phyloP scores from a whole-genome alignment of 2,797 vertebrate genomes.

The Crax fasciolata region DNA sequence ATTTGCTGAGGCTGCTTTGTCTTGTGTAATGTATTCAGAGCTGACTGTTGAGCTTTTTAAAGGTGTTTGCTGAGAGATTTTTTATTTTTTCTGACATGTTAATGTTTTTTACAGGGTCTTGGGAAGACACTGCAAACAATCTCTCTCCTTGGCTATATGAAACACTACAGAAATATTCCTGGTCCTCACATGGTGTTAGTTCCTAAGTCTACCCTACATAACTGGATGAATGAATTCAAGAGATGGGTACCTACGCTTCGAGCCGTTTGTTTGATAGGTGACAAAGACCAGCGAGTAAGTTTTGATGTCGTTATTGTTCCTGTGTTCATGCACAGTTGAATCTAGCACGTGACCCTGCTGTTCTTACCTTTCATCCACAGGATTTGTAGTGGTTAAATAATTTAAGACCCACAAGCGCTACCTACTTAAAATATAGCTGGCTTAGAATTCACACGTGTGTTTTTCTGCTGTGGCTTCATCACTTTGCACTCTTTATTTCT shows the following conservation, averaged over 20 bases:
- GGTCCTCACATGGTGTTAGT: conserved; percentile 99
- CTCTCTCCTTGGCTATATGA: conserved; percentile 98
- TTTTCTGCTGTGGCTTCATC: background rate
- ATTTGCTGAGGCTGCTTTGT: background rate
- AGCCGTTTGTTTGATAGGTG: conserved; percentile 96
- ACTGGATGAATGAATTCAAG: conserved; percentile 99
- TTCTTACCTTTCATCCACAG: background rate
- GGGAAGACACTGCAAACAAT: conserved; percentile 99
- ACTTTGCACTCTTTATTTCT: background rate
- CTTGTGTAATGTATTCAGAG: fast-evolving
- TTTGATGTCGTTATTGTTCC: background rate
- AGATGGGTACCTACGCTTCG: conserved; percentile 97
- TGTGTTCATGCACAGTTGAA: background rate
- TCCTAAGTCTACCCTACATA: conserved; percentile 98
- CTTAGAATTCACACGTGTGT: background rate
- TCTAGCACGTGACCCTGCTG: background rate
- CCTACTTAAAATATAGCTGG: background rate
- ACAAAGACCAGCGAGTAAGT: conserved; percentile 93
- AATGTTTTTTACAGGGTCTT: conserved; percentile 86
- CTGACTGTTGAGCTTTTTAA: background rate
- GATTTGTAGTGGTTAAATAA: background rate
- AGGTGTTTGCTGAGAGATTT: background rate
- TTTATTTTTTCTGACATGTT: background rate
- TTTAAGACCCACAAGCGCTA: background rate
- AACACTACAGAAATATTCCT: conserved; percentile 98